Percentiles rank a stretch among this genome's conserved stretches.
phyloP scores from a whole-genome alignment of 2,888 invertebrate species.

The Eulithis prunata region DNA sequence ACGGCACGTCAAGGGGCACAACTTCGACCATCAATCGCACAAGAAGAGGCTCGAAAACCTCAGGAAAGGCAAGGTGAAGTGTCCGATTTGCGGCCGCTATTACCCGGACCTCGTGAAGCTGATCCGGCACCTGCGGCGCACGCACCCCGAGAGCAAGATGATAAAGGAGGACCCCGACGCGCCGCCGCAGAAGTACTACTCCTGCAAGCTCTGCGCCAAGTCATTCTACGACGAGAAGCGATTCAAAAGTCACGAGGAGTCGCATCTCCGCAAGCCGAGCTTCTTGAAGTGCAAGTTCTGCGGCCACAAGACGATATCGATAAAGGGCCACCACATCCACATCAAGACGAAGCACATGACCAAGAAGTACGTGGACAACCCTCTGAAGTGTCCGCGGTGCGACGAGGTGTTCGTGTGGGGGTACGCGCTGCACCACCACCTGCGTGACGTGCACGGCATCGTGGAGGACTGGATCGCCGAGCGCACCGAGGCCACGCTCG shows the following conservation, averaged over 20 bases:
- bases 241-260: slow-evolving; percentile 68
- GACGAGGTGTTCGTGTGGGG: slow-evolving; percentile 71
- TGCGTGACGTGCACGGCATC: slow-evolving; percentile 70
- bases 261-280: slow-evolving; percentile 72
- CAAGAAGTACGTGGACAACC: slow-evolving; percentile 70
- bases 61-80: slow-evolving; percentile 74
- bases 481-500: slow-evolving; percentile 55
- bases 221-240: slow-evolving; percentile 70
- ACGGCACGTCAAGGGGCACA: slow-evolving; percentile 82
- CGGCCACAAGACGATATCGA: slow-evolving; percentile 71
- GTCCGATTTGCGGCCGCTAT: slow-evolving; percentile 73
- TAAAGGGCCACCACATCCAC: slow-evolving; percentile 71
- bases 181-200: slow-evolving; percentile 65
- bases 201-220: slow-evolving; percentile 78
- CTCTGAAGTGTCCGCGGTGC: slow-evolving; percentile 72
- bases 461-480: slow-evolving; percentile 77
- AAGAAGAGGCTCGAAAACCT: slow-evolving; percentile 71
- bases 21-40: slow-evolving; percentile 73
- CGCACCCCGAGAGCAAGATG: slow-evolving; percentile 81
- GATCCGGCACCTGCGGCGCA: slow-evolving; percentile 73
- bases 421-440: slow-evolving; percentile 74
- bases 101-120: slow-evolving; percentile 74
- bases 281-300: slow-evolving; percentile 80
- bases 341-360: slow-evolving; percentile 69
- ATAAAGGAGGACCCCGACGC: slow-evolving; percentile 79